Evolutionary conservation across 2,888 invertebrate genomes (phyloP).

Genomic region (Hypercompe scribonia): DNA sequence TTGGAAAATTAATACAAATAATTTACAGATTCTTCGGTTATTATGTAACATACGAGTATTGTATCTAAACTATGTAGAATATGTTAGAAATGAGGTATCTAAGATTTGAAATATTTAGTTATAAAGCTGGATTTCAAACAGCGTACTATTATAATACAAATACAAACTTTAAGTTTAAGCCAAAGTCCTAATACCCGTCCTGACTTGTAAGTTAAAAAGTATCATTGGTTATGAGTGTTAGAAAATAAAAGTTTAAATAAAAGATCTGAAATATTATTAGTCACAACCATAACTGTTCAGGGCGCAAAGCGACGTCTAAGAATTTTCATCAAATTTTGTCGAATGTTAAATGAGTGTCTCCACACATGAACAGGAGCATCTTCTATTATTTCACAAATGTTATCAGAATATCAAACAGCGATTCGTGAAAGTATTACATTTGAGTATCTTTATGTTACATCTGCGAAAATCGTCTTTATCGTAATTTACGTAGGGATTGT

Average conservation of each 20-base stretch:
- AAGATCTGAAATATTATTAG: constrained; percentile 54
- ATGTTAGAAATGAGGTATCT: too few relatives aligned
- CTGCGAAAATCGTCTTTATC: constrained; percentile 54
- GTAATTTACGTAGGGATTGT: constrained; percentile 52
- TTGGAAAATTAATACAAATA: too few relatives aligned
- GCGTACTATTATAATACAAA: constrained; percentile 31
- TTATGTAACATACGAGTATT: too few relatives aligned
- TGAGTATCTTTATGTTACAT: constrained; percentile 25
- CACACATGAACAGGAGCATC: constrained; percentile 67
- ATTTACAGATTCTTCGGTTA: too few relatives aligned
- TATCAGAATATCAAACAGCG: constrained; percentile 81
- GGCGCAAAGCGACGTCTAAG: constrained; percentile 52
- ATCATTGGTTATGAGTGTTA: constrained; percentile 46
- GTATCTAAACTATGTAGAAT: too few relatives aligned
- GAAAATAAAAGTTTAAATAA: constrained; percentile 49
- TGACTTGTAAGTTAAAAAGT: constrained; percentile 30
- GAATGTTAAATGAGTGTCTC: constrained; percentile 64
- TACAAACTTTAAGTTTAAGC: constrained; percentile 36
- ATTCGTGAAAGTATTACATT: constrained; percentile 56
- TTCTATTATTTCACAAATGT: constrained; percentile 80
- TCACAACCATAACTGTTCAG: constrained; percentile 36
- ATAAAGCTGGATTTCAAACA: background rate
- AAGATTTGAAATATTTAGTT: background rate
- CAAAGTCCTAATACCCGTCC: constrained; percentile 30
- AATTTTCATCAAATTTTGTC: constrained; percentile 67